These are phyloP conservation scores for Leptinotarsa juncta DNA, from an alignment of 2,888 invertebrate species.

Conservation along the genomic window DNA sequence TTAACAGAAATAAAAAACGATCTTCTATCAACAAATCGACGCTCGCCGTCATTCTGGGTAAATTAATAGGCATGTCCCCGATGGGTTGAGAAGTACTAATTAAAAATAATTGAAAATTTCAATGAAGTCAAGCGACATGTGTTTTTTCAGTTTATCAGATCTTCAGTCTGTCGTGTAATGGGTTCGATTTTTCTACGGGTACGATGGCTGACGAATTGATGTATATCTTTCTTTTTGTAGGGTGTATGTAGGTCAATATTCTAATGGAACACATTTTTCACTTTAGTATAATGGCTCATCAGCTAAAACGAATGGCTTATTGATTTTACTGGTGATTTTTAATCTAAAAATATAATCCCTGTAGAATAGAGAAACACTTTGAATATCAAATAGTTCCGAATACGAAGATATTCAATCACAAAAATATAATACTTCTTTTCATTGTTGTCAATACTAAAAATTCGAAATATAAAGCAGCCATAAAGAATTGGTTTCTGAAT, in stretches of 20 bases:
- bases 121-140: conserved; percentile 19
- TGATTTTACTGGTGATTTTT: too few species aligned
- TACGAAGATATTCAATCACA: too few species aligned
- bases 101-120: conserved; percentile 35
- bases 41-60: conserved; percentile 22
- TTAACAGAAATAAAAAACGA: conserved; percentile 36
- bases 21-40: conserved; percentile 34
- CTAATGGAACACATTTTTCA: too few species aligned
- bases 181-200: background rate
- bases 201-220: conserved; percentile 5
- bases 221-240: background rate
- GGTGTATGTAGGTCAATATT: background rate
- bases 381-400: too few species aligned
- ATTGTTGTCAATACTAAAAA: too few species aligned
- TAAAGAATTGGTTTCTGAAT: too few species aligned
- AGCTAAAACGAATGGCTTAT: too few species aligned
- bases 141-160: conserved; percentile 18
- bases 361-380: too few species aligned
- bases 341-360: too few species aligned
- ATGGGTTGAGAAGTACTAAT: conserved; percentile 24
- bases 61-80: conserved; percentile 30
- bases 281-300: too few species aligned
- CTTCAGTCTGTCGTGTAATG: conserved; percentile 1
- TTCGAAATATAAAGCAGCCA: too few species aligned
- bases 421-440: too few species aligned